phyloP scores from a whole-genome alignment of 1,140 invertebrate species.

The Tetragnatha versicolor region DNA sequence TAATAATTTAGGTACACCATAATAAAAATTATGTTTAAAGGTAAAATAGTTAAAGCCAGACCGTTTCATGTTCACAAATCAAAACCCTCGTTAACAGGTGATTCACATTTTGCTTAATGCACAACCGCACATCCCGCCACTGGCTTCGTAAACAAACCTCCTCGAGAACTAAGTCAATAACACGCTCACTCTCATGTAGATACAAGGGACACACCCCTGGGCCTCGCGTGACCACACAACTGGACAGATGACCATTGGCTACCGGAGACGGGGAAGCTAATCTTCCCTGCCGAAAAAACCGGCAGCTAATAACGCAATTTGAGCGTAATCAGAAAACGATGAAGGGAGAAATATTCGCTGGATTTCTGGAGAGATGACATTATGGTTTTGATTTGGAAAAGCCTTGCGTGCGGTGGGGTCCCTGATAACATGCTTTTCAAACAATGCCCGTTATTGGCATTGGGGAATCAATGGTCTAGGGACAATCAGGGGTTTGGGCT shows the following conservation, averaged over 20 bases:
- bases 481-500: too few species aligned
- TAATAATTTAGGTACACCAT: too few species aligned
- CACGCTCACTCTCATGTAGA: constrained; percentile 12
- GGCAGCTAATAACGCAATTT: constrained; percentile 17
- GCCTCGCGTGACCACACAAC: constrained; percentile 3
- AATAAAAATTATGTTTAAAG: too few species aligned
- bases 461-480: constrained; percentile 2
- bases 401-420: neutral
- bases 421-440: constrained; percentile 13
- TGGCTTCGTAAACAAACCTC: too few species aligned
- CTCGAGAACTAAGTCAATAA: too few species aligned
- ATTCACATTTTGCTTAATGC: too few species aligned
- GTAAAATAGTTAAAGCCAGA: too few species aligned
- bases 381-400: constrained; percentile 28
- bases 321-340: constrained; percentile 36
- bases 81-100: too few species aligned
- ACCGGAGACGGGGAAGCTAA: constrained; percentile 21
- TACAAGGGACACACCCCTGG: constrained; percentile 10
- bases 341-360: neutral
- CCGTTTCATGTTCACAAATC: too few species aligned
- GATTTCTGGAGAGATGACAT: constrained; percentile 19
- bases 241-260: neutral
- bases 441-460: neutral
- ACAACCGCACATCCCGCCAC: too few species aligned
- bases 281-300: neutral